These are phyloP conservation scores for Tetraneura akinire DNA, from an alignment of 1,140 invertebrate genomes.

Conservation along the genomic window DNA sequence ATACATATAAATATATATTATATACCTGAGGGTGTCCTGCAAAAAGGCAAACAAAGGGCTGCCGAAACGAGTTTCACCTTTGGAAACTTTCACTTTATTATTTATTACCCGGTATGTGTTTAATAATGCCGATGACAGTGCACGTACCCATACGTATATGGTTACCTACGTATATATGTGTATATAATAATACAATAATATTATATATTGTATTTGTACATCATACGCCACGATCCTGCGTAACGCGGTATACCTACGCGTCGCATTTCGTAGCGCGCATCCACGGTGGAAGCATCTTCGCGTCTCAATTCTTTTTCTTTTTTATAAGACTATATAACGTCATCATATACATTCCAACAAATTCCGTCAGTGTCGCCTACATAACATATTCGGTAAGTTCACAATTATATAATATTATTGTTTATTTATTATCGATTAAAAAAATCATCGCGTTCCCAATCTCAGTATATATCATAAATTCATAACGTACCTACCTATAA, in stretches of 20 bases:
- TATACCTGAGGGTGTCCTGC: slow-evolving; percentile 42
- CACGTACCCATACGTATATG: slow-evolving; percentile 6
- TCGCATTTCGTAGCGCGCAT: slow-evolving; percentile 31
- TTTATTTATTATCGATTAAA: too few relatives aligned
- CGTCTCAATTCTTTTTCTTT: not conserved
- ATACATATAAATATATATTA: not conserved
- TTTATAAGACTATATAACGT: too few relatives aligned
- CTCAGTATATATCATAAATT: too few relatives aligned
- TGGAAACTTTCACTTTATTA: slow-evolving; percentile 49
- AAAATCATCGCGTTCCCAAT: too few relatives aligned
- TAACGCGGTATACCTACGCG: too few relatives aligned
- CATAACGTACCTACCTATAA: too few relatives aligned
- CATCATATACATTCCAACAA: too few relatives aligned
- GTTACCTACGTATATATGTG: too few relatives aligned
- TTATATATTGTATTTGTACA: not conserved
- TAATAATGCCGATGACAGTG: slow-evolving; percentile 33
- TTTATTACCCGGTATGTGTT: slow-evolving; percentile 17
- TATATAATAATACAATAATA: too few relatives aligned
- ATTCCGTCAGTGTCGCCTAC: too few relatives aligned
- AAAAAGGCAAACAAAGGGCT: slow-evolving; percentile 46
- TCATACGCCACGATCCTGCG: not conserved
- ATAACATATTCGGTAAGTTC: not conserved
- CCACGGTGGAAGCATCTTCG: slow-evolving; percentile 2
- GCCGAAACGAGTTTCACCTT: slow-evolving; percentile 51
- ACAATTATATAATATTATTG: not conserved